These are phyloP conservation scores for Bubalus kerabau DNA, from an alignment of 2,113 vertebrate species.

Conservation along the genomic window DNA sequence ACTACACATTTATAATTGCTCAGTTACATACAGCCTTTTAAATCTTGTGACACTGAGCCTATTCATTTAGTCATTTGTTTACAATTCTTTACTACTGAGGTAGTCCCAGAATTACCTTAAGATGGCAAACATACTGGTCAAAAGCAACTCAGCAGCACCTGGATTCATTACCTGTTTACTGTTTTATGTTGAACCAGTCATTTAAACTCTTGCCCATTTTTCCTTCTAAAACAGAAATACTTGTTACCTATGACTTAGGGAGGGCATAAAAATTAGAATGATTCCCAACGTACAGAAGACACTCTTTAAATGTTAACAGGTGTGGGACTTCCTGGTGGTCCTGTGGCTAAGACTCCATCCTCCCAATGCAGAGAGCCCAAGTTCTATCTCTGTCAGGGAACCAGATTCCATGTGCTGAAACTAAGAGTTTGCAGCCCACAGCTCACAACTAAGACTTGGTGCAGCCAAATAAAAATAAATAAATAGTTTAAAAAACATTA, in stretches of 20 bases:
- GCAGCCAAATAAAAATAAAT: not conserved
- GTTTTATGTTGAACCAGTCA: not conserved
- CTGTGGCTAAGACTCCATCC: not conserved
- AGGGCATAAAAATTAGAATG: not conserved
- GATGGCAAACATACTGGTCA: not conserved
- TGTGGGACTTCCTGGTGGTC: not conserved
- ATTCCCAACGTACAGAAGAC: not conserved
- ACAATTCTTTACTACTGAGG: not conserved
- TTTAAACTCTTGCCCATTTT: not conserved
- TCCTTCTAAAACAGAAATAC: constrained; percentile 28
- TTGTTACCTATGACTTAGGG: not conserved
- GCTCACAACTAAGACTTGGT: not conserved
- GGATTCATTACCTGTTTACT: not conserved
- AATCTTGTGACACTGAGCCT: not conserved
- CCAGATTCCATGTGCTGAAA: not conserved
- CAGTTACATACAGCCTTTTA: not conserved
- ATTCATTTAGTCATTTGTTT: not conserved
- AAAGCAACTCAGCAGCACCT: not conserved
- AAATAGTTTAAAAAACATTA: not conserved
- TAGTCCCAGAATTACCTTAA: not conserved
- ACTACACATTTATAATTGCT: not conserved
- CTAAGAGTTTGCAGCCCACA: not conserved
- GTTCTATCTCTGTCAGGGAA: not conserved
- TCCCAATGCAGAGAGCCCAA: not conserved
- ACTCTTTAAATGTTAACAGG: not conserved